These are phyloP conservation scores for Intoshia linei DNA, from an alignment of 1,140 invertebrate genomes.

Conservation along the genomic window DNA sequence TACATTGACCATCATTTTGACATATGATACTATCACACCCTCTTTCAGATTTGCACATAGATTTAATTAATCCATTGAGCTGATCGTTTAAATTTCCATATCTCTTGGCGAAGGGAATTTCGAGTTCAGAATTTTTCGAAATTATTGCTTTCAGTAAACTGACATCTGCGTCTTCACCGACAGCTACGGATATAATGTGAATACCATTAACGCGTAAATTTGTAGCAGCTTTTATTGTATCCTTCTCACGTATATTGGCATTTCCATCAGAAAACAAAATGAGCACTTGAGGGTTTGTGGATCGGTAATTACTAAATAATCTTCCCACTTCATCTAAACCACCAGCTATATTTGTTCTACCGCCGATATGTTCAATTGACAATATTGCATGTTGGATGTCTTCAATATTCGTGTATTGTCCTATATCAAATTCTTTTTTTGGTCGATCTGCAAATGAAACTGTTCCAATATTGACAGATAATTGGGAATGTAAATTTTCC, in stretches of 20 bases:
- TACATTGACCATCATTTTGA: too few relatives aligned
- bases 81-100: neutral
- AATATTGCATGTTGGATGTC: too few relatives aligned
- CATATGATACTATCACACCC: neutral
- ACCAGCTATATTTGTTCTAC: too few relatives aligned
- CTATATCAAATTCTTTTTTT: too few relatives aligned
- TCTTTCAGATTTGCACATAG: neutral
- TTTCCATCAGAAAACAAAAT: constrained; percentile 15
- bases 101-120: neutral
- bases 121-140: neutral
- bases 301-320: too few relatives aligned
- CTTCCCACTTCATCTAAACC: too few relatives aligned
- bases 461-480: too few relatives aligned
- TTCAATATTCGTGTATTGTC: too few relatives aligned
- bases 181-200: constrained; percentile 1
- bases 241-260: constrained; percentile 12
- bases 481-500: too few relatives aligned
- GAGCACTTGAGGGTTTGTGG: constrained; percentile 12
- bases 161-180: neutral
- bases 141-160: neutral
- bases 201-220: constrained; percentile 1
- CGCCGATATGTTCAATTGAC: too few relatives aligned
- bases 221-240: constrained; percentile 11
- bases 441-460: too few relatives aligned
- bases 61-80: neutral